phyloP scores from a whole-genome alignment of 2,888 invertebrate genomes.

The Papilio protenor region DNA sequence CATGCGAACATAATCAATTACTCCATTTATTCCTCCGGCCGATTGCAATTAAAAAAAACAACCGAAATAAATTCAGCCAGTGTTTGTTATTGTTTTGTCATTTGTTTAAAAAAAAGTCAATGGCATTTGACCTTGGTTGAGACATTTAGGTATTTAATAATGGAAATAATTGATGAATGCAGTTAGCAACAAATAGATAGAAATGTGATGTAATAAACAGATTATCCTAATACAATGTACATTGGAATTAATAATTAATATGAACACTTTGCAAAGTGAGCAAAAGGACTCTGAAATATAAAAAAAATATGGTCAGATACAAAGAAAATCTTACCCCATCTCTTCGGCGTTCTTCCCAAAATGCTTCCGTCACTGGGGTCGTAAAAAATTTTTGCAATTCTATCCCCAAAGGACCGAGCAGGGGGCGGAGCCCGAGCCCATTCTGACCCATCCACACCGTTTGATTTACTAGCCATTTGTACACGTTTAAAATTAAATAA shows the following conservation, averaged over 20 bases:
- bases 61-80: conserved; percentile 4
- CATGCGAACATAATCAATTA: conserved; percentile 19
- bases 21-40: not conserved
- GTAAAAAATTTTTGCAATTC: conserved; percentile 65
- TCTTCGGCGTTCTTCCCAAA: conserved; percentile 72
- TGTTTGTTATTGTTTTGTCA: conserved; percentile 11
- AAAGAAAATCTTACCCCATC: conserved; percentile 73
- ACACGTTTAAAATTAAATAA: conserved; percentile 2
- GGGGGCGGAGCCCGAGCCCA: conserved; percentile 74
- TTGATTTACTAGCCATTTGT: conserved; percentile 66
- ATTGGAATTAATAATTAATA: not conserved
- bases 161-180: not conserved
- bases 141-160: not conserved
- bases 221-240: conserved; percentile 11
- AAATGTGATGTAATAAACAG: conserved; percentile 7
- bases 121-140: conserved; percentile 23
- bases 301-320: not conserved
- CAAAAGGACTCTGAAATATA: not conserved
- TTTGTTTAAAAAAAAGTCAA: conserved; percentile 24
- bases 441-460: conserved; percentile 65
- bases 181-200: not conserved
- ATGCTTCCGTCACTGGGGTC: conserved; percentile 73
- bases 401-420: conserved; percentile 58
- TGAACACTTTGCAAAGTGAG: not conserved
- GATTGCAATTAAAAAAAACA: conserved; percentile 15